A percentile compares a stretch with the other conserved stretches of the same genome.
Conservation (phyloP, 2,888 invertebrate genomes). For the Leucophenga montana region DNA sequence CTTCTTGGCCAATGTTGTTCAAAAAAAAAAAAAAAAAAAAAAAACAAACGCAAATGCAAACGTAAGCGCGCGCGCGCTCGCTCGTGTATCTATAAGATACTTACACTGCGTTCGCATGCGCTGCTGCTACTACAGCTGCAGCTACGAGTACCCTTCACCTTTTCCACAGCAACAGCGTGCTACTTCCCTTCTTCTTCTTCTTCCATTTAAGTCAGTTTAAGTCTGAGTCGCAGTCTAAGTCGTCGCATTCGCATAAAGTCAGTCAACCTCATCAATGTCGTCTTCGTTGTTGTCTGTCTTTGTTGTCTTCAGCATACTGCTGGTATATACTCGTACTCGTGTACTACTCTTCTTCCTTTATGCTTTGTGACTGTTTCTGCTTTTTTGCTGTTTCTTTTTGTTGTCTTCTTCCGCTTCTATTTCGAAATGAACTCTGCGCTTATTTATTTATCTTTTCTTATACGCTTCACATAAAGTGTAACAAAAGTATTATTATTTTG, state of each 20-base stretch:
- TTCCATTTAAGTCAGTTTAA: too few relatives aligned
- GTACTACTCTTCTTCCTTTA: neutral
- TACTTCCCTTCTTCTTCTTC: neutral
- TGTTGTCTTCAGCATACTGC: neutral
- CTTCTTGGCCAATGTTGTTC: neutral
- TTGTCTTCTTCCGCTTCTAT: slow-evolving; percentile 3
- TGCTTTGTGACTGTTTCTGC: neutral
- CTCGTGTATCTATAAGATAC: neutral
- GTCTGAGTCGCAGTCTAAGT: neutral
- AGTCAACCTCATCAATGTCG: slow-evolving; percentile 37
- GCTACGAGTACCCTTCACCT: neutral
- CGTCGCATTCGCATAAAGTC: slow-evolving; percentile 33
- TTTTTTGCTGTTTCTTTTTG: slow-evolving; percentile 10
- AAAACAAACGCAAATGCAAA: too few relatives aligned
- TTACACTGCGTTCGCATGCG: neutral
- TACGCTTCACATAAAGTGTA: too few relatives aligned
- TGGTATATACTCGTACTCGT: neutral
- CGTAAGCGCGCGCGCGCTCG: neutral
- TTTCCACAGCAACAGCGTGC: neutral
- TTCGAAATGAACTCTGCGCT: neutral
- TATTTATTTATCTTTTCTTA: too few relatives aligned
- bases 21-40: too few relatives aligned
- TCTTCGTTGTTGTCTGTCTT: slow-evolving; percentile 12
- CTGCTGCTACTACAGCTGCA: neutral
- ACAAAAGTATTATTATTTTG: slow-evolving; percentile 2